Conservation (phyloP, 53 echinoderm and acorn worm species). For the Zoroaster sp. region DNA sequence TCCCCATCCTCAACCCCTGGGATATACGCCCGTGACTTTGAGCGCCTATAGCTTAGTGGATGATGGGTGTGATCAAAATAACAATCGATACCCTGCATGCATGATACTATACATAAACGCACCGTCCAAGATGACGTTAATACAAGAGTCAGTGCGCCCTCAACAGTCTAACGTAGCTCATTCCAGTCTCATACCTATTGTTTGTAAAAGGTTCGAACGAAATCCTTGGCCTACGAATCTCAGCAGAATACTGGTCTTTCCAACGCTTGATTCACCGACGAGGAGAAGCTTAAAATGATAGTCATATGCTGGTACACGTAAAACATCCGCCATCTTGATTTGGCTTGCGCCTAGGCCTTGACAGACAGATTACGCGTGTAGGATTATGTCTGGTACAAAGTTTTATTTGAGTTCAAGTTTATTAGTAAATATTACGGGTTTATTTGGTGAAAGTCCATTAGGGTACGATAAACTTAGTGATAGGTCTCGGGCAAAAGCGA, state of each 20-base stretch:
- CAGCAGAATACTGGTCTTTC: conserved; percentile 46
- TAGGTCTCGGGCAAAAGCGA: too few relatives aligned
- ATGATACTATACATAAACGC: too few relatives aligned
- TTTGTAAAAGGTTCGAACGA: background rate
- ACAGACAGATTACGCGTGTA: background rate
- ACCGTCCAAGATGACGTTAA: too few relatives aligned
- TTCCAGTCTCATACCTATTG: conserved; percentile 34
- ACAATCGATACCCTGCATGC: too few relatives aligned
- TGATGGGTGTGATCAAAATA: too few relatives aligned
- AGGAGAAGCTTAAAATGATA: background rate
- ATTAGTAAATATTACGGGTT: background rate
- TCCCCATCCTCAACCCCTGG: too few relatives aligned
- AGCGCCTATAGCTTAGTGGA: too few relatives aligned
- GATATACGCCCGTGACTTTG: too few relatives aligned
- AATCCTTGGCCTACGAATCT: conserved; percentile 45
- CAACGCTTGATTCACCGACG: conserved; percentile 37
- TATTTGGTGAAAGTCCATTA: conserved; percentile 15
- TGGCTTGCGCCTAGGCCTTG: background rate
- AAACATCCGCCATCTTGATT: conserved; percentile 8
- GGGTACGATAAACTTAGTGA: background rate
- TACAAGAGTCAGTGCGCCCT: background rate
- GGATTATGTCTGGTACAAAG: background rate
- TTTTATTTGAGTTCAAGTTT: background rate
- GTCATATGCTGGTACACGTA: conserved; percentile 11
- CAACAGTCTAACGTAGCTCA: background rate